Percentiles rank a stretch among this genome's conserved stretches.
phyloP scores from a whole-genome alignment of 2,797 vertebrate genomes.

The Tauraco hartlaubi region DNA sequence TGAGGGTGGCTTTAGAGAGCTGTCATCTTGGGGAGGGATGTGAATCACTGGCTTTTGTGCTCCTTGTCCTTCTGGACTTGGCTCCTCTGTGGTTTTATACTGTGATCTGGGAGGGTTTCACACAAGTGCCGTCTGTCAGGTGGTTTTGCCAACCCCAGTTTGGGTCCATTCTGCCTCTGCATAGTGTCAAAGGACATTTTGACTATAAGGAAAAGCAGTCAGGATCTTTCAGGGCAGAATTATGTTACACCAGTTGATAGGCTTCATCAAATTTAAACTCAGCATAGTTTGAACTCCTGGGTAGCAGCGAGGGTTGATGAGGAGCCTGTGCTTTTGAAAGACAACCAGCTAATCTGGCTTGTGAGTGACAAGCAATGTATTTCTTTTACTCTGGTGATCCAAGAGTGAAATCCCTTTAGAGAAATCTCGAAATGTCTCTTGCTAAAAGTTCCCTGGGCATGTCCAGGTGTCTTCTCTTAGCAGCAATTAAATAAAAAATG shows the following conservation, averaged over 20 bases:
- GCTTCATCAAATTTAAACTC: not conserved
- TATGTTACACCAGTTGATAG: not conserved
- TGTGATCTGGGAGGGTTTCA: not conserved
- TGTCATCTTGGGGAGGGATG: not conserved
- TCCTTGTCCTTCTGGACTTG: not conserved
- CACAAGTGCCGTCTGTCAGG: not conserved
- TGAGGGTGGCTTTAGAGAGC: not conserved
- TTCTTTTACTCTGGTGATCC: not conserved
- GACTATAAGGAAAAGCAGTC: not conserved
- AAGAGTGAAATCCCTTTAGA: not conserved
- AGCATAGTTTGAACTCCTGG: not conserved
- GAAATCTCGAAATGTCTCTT: not conserved
- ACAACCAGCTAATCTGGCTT: fast-evolving
- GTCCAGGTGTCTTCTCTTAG: not conserved
- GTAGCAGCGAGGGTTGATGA: not conserved
- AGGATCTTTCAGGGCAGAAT: not conserved
- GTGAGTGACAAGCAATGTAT: not conserved
- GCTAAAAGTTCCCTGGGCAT: not conserved
- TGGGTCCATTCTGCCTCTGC: not conserved
- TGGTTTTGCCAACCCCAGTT: not conserved
- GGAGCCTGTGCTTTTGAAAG: not conserved
- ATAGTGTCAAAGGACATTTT: not conserved
- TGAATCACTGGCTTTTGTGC: not conserved
- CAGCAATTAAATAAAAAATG: not conserved
- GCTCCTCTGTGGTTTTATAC: not conserved